Evolutionary conservation across 2,797 vertebrate genomes (phyloP), one percentile per base, ranked within the genome.

Genomic region (Gymnopithys bicolor): DNA sequence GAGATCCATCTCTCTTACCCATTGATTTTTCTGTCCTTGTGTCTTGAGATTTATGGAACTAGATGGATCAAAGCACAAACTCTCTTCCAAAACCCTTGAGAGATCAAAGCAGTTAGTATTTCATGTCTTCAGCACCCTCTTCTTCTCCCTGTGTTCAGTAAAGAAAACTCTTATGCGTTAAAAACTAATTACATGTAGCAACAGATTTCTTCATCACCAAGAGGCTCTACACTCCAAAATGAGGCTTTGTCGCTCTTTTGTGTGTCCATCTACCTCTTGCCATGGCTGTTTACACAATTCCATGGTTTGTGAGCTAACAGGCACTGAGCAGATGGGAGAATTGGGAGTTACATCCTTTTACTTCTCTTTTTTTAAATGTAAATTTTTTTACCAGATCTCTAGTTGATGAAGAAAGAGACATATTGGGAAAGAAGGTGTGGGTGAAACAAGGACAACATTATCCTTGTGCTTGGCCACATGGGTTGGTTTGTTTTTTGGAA

Each of bases 11-110:
- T 94, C 90, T 90, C 69, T 77, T 89, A 76, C 32, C 39, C 87
- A 97, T 96, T 95, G 96, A 97, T 96, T 96, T 96, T 96, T 90
- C 93, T 90, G 71, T 92, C 89, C 82, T 94, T 62, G 52, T 90
- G 68, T 63, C 81, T 91, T 85, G 86, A 96, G 90, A 97, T 97
- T 95, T 97, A 95, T 96, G 88, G 48, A 53, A 87, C 33, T 69
- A n/a, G 84, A 79, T 90, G 77, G 77, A 85, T 92, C 63, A 88
- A 86, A 94, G 86, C 77, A 66, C 68, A 84, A 92, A 92, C 85
- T 80, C 76, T 81, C 73, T 93, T 95, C 84, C 87, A 62, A 94
- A 79, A 71, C 69, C 56, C 68, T 87, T 94, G 94, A 85, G 96
- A 94, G 79, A 92, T 73, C 83, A 68, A 93, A 97, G 88, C 14